Conservation (phyloP, 1,140 invertebrate species). For the Drosophila bocqueti region DNA sequence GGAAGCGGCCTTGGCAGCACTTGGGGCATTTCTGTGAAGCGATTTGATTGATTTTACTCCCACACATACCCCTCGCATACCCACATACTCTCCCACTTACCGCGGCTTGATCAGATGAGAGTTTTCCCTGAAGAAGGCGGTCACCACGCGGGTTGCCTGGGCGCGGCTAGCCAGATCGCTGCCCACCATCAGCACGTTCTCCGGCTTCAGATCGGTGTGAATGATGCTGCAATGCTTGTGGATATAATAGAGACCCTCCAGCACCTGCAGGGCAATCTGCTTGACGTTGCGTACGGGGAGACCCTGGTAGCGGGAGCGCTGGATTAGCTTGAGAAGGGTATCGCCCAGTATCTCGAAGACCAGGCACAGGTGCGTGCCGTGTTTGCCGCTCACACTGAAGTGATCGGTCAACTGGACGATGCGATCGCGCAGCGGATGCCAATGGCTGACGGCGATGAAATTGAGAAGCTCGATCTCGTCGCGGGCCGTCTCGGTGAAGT, state of each 20-base stretch:
- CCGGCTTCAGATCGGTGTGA: constrained; percentile 99
- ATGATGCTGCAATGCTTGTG: constrained; percentile 98
- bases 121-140: constrained; percentile 92
- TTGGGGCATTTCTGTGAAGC: not conserved
- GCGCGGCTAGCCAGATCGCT: constrained; percentile 92
- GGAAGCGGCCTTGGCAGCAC: not conserved
- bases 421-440: constrained; percentile 92
- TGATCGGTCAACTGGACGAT: constrained; percentile 98
- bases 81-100: not conserved
- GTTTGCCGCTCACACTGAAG: constrained; percentile 97
- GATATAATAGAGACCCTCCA: constrained; percentile 98
- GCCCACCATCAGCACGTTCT: constrained; percentile 98
- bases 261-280: constrained; percentile 96
- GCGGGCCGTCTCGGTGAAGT: constrained; percentile 98
- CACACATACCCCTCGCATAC: too few relatives aligned
- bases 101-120: constrained; percentile 80
- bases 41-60: too few relatives aligned
- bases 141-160: constrained; percentile 94
- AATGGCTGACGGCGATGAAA: constrained; percentile 95
- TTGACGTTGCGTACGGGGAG: constrained; percentile 97
- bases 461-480: constrained; percentile 99
- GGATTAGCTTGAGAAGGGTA: constrained; percentile 98
- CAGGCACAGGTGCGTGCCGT: constrained; percentile 98
- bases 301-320: constrained; percentile 98
- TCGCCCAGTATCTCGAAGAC: constrained; percentile 99